Conservation (phyloP, 2,888 invertebrate genomes). For the Eilema caniola region DNA sequence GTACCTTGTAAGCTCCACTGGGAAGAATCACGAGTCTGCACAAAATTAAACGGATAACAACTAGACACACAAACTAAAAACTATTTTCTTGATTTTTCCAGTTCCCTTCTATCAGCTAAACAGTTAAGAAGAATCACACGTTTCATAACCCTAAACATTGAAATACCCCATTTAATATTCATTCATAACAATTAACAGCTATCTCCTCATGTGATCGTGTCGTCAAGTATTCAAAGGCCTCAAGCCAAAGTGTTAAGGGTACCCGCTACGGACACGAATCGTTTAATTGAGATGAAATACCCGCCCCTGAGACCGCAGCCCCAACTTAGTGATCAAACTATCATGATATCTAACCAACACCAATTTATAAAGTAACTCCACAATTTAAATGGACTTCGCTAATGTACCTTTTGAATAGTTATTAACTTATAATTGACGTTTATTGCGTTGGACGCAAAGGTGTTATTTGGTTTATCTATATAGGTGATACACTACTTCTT, state of each 20-base stretch:
- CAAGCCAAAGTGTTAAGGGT: constrained; percentile 29
- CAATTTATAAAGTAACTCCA: constrained; percentile 48
- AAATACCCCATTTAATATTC: background rate
- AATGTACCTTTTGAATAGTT: constrained; percentile 42
- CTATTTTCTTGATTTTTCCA: too few species aligned
- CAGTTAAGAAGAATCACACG: background rate
- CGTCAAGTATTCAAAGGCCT: constrained; percentile 20
- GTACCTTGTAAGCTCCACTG: background rate
- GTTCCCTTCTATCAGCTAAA: too few species aligned
- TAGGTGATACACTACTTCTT: too few species aligned
- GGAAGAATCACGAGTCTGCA: background rate
- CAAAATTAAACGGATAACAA: too few species aligned
- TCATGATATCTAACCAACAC: constrained; percentile 52
- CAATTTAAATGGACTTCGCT: constrained; percentile 57
- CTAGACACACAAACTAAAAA: too few species aligned
- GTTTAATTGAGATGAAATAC: constrained; percentile 73
- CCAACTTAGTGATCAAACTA: constrained; percentile 65
- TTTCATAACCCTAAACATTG: background rate
- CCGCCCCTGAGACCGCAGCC: constrained; percentile 57
- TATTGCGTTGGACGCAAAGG: constrained; percentile 28
- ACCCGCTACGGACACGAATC: constrained; percentile 55
- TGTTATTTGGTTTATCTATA: background rate
- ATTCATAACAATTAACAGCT: background rate
- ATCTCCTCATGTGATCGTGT: constrained; percentile 6
- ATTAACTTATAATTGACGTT: constrained; percentile 38